Percentiles rank a stretch among this genome's conserved stretches.
These are phyloP conservation scores for Cyphomyrus plagiostoma DNA, from an alignment of 2,113 vertebrate genomes.

Conservation along the genomic window DNA sequence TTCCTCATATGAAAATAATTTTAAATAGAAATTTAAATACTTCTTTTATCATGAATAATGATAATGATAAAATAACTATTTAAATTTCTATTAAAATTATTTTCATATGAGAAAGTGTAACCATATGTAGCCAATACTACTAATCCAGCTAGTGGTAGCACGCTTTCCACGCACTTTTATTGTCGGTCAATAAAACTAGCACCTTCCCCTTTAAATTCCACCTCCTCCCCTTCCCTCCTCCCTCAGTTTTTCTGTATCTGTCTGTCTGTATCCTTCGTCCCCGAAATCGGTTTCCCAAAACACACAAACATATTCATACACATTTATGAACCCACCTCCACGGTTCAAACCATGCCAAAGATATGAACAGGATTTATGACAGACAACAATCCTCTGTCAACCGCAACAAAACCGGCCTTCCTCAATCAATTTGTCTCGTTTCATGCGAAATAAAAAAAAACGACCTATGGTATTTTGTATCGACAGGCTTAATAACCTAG, in stretches of 20 bases:
- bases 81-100: too few relatives aligned
- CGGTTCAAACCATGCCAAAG: background rate
- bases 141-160: background rate
- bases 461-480: constrained; percentile 2
- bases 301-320: constrained; percentile 18
- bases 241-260: constrained; percentile 38
- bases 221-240: constrained; percentile 21
- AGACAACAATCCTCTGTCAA: background rate
- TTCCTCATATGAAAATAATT: background rate
- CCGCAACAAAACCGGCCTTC: constrained; percentile 36
- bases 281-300: constrained; percentile 8
- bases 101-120: too few relatives aligned
- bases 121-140: too few relatives aligned
- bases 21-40: background rate
- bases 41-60: background rate
- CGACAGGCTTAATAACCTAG: background rate
- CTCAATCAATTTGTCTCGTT: constrained; percentile 29
- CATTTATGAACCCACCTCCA: constrained; percentile 23
- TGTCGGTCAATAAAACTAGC: constrained; percentile 16
- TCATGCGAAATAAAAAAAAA: constrained; percentile 17
- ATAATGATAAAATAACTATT: too few relatives aligned
- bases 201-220: constrained; percentile 55
- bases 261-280: constrained; percentile 53
- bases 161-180: background rate
- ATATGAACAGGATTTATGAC: background rate